Percentiles rank a stretch among this genome's conserved stretches.
These are phyloP conservation scores for Myripristis murdjan DNA, from an alignment of 2,797 vertebrate species.

Conservation along the genomic window DNA sequence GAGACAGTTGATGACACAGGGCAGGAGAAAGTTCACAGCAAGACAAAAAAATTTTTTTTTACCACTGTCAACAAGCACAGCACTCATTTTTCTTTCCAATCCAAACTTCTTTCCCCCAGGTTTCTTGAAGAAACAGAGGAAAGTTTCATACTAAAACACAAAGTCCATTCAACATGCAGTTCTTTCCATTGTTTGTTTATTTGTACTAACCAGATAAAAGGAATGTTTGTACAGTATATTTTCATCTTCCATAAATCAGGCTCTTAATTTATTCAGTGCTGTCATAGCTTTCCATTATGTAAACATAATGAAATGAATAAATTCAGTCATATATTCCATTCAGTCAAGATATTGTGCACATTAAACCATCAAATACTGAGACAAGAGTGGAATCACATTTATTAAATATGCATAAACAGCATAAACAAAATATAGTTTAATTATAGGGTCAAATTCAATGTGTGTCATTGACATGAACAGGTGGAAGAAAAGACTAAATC, in stretches of 20 bases:
- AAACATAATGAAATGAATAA: not conserved
- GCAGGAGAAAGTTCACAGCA: constrained; percentile 35
- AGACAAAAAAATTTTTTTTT: not conserved
- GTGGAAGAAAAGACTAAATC: not conserved
- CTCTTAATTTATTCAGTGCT: not conserved
- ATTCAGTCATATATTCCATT: not conserved
- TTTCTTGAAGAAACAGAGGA: constrained; percentile 13
- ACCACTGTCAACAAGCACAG: constrained; percentile 10
- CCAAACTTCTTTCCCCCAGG: not conserved
- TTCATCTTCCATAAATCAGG: constrained; percentile 9
- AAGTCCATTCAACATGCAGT: not conserved
- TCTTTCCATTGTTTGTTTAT: not conserved
- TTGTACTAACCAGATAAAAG: not conserved
- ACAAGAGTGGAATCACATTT: not conserved
- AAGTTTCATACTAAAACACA: not conserved
- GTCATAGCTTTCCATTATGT: too few relatives aligned
- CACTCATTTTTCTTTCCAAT: constrained; percentile 4
- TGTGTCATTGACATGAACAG: constrained; percentile 16
- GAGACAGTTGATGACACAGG: constrained; percentile 29
- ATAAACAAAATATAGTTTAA: not conserved
- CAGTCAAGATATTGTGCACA: not conserved
- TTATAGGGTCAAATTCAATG: not conserved
- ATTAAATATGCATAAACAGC: not conserved
- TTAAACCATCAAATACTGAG: not conserved
- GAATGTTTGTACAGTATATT: constrained; percentile 6